phyloP scores from a whole-genome alignment of 1,140 invertebrate species.

The Lasioglossum baleicum region DNA sequence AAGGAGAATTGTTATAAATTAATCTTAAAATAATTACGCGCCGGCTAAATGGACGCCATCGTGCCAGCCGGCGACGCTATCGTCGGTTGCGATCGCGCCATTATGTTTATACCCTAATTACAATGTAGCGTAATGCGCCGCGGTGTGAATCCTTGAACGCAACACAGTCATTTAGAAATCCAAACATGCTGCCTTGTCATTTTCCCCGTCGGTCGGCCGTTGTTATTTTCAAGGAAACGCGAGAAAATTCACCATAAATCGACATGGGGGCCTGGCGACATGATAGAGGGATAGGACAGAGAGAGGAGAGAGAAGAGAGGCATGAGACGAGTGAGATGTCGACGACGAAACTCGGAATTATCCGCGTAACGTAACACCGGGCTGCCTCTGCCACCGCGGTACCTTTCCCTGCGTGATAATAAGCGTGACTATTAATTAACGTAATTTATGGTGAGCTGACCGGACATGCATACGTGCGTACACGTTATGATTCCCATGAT shows the following conservation, averaged over 20 bases:
- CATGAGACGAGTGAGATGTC: not conserved
- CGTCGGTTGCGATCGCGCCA: constrained; percentile 54
- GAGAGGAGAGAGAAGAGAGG: not conserved
- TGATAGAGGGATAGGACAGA: not conserved
- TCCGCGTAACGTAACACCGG: constrained; percentile 6
- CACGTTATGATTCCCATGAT: constrained; percentile 43
- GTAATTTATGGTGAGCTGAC: constrained; percentile 39
- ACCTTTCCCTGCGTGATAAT: constrained; percentile 41
- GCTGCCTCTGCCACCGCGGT: constrained; percentile 5
- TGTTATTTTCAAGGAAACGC: constrained; percentile 3
- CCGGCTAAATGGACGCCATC: constrained; percentile 57
- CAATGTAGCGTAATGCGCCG: constrained; percentile 50
- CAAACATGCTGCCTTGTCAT: constrained; percentile 38
- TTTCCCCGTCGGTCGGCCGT: constrained; percentile 6
- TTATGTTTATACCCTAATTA: constrained; percentile 64
- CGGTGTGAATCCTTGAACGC: constrained; percentile 45
- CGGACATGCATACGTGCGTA: constrained; percentile 15
- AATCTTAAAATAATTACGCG: constrained; percentile 58
- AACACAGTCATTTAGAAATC: constrained; percentile 43
- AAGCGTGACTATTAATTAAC: constrained; percentile 52
- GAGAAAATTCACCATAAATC: not conserved
- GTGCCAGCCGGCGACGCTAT: constrained; percentile 49
- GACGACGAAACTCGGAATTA: constrained; percentile 26
- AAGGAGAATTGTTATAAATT: constrained; percentile 52
- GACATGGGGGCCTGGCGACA: not conserved